phyloP scores from a whole-genome alignment of 1,140 invertebrate species.

The Drosophila mojavensis region DNA sequence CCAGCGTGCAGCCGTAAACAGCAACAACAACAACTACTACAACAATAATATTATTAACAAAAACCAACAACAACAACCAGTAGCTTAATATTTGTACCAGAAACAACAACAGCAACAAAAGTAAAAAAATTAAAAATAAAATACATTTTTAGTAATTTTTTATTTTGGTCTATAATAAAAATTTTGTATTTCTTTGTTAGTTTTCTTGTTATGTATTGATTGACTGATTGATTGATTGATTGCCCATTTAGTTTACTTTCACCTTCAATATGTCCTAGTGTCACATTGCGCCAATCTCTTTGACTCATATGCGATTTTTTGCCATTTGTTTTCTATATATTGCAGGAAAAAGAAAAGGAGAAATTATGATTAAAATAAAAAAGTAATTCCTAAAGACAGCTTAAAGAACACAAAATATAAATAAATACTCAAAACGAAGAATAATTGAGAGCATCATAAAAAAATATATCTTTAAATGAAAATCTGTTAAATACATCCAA shows the following conservation, averaged over 20 bases:
- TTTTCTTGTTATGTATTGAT: constrained; percentile 29
- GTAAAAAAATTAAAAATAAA: constrained; percentile 3
- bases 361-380: constrained; percentile 79
- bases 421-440: constrained; percentile 5
- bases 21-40: constrained; percentile 54
- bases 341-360: constrained; percentile 84
- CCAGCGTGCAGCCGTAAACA: constrained; percentile 58
- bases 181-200: constrained; percentile 15
- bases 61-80: constrained; percentile 29
- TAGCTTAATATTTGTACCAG: constrained; percentile 64
- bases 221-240: constrained; percentile 56
- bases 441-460: constrained; percentile 44
- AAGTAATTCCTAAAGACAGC: constrained; percentile 68
- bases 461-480: constrained; percentile 35
- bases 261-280: constrained; percentile 27
- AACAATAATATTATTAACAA: constrained; percentile 40
- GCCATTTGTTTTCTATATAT: constrained; percentile 68
- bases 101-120: constrained; percentile 25
- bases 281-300: constrained; percentile 33
- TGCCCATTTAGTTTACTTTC: constrained; percentile 33
- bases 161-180: constrained; percentile 13
- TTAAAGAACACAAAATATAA: constrained; percentile 42
- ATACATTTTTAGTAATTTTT: neutral
- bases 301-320: constrained; percentile 52
- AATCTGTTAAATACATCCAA: neutral